Base-by-base conservation (phyloP, 1,140 invertebrate genomes). In the Papilio glaucus region DNA sequence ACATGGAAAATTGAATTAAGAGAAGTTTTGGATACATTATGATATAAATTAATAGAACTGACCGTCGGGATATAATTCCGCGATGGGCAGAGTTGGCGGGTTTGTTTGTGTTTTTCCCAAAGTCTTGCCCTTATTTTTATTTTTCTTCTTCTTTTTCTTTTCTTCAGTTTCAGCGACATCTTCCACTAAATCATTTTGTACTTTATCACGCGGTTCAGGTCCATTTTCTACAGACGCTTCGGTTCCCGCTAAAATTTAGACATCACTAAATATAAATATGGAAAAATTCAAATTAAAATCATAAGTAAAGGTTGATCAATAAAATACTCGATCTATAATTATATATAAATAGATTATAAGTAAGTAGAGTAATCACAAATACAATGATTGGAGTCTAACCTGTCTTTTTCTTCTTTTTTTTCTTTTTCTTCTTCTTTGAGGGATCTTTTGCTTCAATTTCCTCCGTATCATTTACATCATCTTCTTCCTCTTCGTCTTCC, bases 51-150 rank as follows among this genome's bases (percentile, higher is more conserved):
- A 63, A 69, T 70, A 13, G 57, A 69, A 80, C 87, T 95, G 94
- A 90, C 96, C 97, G 94, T 98, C 95, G 5, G 97, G 95, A 85
- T 96, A 99, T 4, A 99, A 93, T 71, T 98, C 96, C 0, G 95
- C 94, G 77, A 99, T 97, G 0, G 98, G 96, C 81, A 99, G 95
- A 15, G 96, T 95, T 10, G 98, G 98, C 15, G 98, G 98, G 90
- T 91, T 88, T 37, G 86, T 93, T 85, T 95, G 85, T 21, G 77
- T 78, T 68, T 87, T 88, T 15, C 74, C 61, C 10, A 79, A 45
- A 6, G 82, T 76, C 73, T 83, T 88, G 9, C 78, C 78, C 75
- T 94, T 93, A 72, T 93, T 95, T 81, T 95, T 95, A 82, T 96
- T 96, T 78, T 95, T 96, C 78, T 96, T 96, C 79, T 96, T 96